These are phyloP conservation scores for Cyclargus thomasi DNA, from an alignment of 1,140 invertebrate genomes.

Conservation along the genomic window DNA sequence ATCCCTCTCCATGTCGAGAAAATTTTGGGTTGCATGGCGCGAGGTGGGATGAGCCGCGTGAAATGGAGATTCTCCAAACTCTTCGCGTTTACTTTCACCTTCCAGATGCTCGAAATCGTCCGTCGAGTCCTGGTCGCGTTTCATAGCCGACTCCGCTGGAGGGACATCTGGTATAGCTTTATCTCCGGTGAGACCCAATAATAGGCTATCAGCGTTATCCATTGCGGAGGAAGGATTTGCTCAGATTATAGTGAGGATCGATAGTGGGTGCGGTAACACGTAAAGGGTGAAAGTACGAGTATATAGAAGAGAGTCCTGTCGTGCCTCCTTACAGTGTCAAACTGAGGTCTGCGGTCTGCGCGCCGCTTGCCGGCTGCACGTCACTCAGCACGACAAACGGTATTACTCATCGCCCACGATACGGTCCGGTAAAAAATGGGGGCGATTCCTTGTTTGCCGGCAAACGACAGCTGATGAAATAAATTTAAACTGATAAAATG, in stretches of 20 bases:
- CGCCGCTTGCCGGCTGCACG: constrained; percentile 51
- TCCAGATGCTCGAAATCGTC: constrained; percentile 84
- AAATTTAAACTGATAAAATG: constrained; percentile 2
- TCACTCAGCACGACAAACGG: constrained; percentile 65
- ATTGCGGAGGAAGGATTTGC: constrained; percentile 34
- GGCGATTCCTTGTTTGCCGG: constrained; percentile 34
- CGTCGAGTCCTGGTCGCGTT: constrained; percentile 79
- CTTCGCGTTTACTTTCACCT: constrained; percentile 60
- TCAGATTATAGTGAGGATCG: constrained; percentile 39
- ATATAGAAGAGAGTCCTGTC: constrained; percentile 44
- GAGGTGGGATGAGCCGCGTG: constrained; percentile 55
- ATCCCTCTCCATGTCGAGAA: constrained; percentile 74
- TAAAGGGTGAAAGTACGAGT: constrained; percentile 26
- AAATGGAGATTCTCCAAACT: constrained; percentile 45
- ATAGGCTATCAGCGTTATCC: constrained; percentile 53
- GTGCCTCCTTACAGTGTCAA: constrained; percentile 49
- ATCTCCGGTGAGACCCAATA: constrained; percentile 55
- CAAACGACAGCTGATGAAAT: constrained; percentile 21
- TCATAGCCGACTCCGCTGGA: constrained; percentile 48
- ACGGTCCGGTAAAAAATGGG: constrained; percentile 38
- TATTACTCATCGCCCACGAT: constrained; percentile 60
- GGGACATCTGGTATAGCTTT: constrained; percentile 32
- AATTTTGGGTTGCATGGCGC: constrained; percentile 69
- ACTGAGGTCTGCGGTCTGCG: constrained; percentile 48
- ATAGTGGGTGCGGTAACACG: constrained; percentile 53